phyloP scores from a whole-genome alignment of 1,140 invertebrate genomes.

The Drosophila ironensis region DNA sequence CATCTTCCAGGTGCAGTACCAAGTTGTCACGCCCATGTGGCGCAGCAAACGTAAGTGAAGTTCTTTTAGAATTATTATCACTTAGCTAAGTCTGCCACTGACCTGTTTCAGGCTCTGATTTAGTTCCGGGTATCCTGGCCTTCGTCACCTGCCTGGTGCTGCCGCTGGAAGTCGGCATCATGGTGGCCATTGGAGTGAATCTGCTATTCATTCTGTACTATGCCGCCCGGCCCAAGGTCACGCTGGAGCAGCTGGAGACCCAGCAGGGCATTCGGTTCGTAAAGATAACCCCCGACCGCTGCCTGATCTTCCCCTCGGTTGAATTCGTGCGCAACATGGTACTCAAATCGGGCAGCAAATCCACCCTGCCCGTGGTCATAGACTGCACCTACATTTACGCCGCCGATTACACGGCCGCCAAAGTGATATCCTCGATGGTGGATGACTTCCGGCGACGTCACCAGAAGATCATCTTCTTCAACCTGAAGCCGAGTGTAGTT shows the following conservation, averaged over 20 bases:
- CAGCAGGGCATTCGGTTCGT: slow-evolving; percentile 87
- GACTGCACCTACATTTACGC: slow-evolving; percentile 92
- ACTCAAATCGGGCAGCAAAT: slow-evolving; percentile 88
- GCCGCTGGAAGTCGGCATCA: slow-evolving; percentile 94
- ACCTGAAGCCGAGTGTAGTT: slow-evolving; percentile 90
- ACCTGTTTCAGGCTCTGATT: slow-evolving; percentile 88
- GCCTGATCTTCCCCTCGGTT: slow-evolving; percentile 93
- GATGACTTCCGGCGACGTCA: slow-evolving; percentile 87
- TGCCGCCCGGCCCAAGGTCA: slow-evolving; percentile 93
- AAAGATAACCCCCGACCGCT: slow-evolving; percentile 91
- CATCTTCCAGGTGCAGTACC: slow-evolving; percentile 91
- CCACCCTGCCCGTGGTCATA: slow-evolving; percentile 89
- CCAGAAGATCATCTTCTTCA: slow-evolving; percentile 90
- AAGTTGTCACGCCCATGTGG: slow-evolving; percentile 91
- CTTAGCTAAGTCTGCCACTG: neutral
- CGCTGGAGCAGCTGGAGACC: slow-evolving; percentile 88
- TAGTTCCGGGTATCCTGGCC: slow-evolving; percentile 91
- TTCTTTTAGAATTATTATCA: neutral
- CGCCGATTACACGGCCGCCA: slow-evolving; percentile 91
- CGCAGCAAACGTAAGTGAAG: slow-evolving; percentile 86
- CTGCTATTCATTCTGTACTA: slow-evolving; percentile 94
- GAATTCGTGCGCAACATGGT: slow-evolving; percentile 92
- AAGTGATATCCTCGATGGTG: slow-evolving; percentile 87
- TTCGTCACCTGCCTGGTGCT: slow-evolving; percentile 92
- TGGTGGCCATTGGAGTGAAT: slow-evolving; percentile 93